These are phyloP conservation scores for Botia kubotai DNA, from an alignment of 2,797 vertebrate species.

Conservation along the genomic window DNA sequence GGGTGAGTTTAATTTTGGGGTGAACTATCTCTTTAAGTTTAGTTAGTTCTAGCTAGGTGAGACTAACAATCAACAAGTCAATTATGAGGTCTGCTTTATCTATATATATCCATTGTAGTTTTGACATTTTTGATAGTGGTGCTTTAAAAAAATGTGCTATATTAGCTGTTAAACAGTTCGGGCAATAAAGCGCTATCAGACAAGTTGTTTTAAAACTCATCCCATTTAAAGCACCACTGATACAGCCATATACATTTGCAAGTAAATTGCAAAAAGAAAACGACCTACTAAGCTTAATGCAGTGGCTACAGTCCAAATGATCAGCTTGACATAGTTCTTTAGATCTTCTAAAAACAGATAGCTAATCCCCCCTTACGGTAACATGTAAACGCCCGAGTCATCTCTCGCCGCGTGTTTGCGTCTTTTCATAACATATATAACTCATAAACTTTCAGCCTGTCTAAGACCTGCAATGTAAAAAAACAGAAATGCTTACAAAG, in stretches of 20 bases:
- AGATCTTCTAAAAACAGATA: slow-evolving; percentile 23
- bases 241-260: not conserved
- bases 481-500: slow-evolving; percentile 65
- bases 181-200: no score
- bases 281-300: slow-evolving; percentile 6
- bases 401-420: not conserved
- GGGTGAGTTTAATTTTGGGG: no score
- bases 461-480: slow-evolving; percentile 10
- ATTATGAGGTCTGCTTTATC: no score
- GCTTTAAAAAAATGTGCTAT: no score
- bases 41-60: no score
- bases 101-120: no score
- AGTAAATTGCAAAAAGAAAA: not conserved
- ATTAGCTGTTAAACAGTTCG: no score
- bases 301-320: slow-evolving; percentile 5
- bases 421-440: slow-evolving; percentile 2
- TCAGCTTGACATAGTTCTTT: slow-evolving; percentile 24
- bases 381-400: slow-evolving; percentile 29
- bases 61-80: no score
- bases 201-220: not conserved
- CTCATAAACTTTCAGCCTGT: slow-evolving; percentile 19
- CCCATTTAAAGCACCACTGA: not conserved
- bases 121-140: no score
- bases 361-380: slow-evolving; percentile 1
- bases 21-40: no score